Evolutionary conservation across 2,113 vertebrate genomes (phyloP), one percentile per base, ranked within the genome.

Genomic region (Hydrochoerus hydrochaeris): DNA sequence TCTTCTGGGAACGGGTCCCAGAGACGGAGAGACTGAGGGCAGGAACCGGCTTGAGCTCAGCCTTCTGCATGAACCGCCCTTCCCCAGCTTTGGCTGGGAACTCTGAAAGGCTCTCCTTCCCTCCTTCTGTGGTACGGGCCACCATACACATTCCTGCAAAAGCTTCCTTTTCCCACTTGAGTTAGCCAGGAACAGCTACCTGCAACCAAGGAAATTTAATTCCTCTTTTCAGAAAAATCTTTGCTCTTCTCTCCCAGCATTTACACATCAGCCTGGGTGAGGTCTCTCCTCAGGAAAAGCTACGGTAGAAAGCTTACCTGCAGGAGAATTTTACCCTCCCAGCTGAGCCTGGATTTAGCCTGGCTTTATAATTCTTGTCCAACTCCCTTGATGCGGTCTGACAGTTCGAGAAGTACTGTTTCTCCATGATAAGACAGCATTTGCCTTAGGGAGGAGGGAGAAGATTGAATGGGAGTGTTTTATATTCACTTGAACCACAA

Each of bases 401-500:
- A 91, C 95, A 98, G 97, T 97, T 96, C 95, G 97, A 97, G 1
- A 92, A 98, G 96, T 98, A 95, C 98, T 98, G 98, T 98, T 98
- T 98, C 97, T 95, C 98, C 90, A 96, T 58, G 98, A 99, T 99
- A 98, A 99, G 98, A 97, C 98, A 97, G 97, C 94, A 28, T 97
- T 98, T 98, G 98, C 98, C 98, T 98, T 94, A 98, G 99, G 98
- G 98, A 99, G 96, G 98, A 98, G 96, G 97, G 93, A 98, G 98
- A 97, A 97, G 97, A 98, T 98, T 98, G 98, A 98, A 98, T 87
- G 93, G 38, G 83, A 98, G 93, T 98, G 96, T 98, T 99, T 99
- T 98, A 98, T 98, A 98, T 98, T 98, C 98, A 98, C 98, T 99
- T 98, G 98, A 98, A 98, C 98, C 97, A 98, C 96, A 98, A 98